Evolutionary conservation across 2,888 invertebrate species (phyloP).

Genomic region (Sylvicola fuscatus): DNA sequence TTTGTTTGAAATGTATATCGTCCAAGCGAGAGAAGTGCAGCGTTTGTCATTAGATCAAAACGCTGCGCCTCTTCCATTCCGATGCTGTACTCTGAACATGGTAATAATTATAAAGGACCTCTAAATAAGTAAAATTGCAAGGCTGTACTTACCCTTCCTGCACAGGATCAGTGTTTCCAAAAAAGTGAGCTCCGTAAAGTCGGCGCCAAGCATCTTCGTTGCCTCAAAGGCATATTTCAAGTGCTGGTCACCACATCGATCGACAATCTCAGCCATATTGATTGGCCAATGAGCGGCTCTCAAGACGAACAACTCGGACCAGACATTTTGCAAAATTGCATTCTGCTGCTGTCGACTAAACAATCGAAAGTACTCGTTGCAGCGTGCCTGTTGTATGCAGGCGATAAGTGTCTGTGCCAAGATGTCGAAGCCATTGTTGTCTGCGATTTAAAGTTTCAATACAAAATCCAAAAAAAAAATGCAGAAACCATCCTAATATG

Average conservation of each 20-base stretch:
- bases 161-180: constrained; percentile 30
- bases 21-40: constrained; percentile 18
- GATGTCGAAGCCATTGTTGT: constrained; percentile 20
- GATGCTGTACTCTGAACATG: constrained; percentile 16
- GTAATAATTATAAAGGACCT: neutral
- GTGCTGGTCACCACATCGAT: constrained; percentile 17
- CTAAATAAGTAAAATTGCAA: no score
- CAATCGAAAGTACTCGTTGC: constrained; percentile 30
- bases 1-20: constrained; percentile 21
- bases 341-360: constrained; percentile 31
- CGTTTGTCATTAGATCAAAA: constrained; percentile 18
- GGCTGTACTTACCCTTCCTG: constrained; percentile 28
- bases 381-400: constrained; percentile 32
- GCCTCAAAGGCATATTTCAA: constrained; percentile 20
- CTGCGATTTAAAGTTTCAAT: constrained; percentile 13
- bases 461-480: no score
- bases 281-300: constrained; percentile 34
- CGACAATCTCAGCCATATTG: constrained; percentile 23
- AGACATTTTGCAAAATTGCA: constrained; percentile 31
- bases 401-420: constrained; percentile 36
- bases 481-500: no score
- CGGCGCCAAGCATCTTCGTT: constrained; percentile 24
- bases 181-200: constrained; percentile 28
- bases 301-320: constrained; percentile 36
- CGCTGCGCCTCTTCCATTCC: constrained; percentile 15